A percentile compares a stretch with the other conserved stretches of the same genome.
Conservation (phyloP, 2,113 vertebrate genomes). For the Lipotes vexillifer region DNA sequence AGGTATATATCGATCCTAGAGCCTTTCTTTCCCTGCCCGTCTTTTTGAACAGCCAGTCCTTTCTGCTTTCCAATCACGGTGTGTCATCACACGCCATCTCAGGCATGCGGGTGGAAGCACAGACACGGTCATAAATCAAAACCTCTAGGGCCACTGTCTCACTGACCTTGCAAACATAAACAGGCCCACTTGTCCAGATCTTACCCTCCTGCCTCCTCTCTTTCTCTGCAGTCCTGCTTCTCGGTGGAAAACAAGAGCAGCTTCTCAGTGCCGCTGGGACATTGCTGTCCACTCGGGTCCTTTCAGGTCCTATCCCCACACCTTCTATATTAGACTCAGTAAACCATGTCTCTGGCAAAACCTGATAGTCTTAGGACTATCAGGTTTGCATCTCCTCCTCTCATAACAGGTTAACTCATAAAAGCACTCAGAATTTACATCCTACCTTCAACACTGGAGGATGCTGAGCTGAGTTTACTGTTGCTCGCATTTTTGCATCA, state of each 20-base stretch:
- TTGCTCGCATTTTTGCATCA: not conserved
- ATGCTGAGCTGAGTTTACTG: not conserved
- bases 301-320: not conserved
- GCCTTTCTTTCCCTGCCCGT: not conserved
- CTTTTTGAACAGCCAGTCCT: not conserved
- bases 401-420: not conserved
- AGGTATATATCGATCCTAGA: slow-evolving; percentile 34
- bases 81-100: not conserved
- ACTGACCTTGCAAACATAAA: slow-evolving; percentile 19
- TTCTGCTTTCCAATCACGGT: not conserved
- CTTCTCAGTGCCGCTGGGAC: not conserved
- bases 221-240: not conserved
- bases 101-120: not conserved
- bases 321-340: not conserved
- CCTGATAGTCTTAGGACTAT: not conserved
- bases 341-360: not conserved
- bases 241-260: not conserved
- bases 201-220: not conserved
- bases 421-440: not conserved
- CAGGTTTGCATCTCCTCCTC: not conserved
- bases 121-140: slow-evolving; percentile 48
- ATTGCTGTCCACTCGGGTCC: not conserved
- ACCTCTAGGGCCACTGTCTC: not conserved
- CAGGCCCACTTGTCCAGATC: not conserved
- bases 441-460: no score